Evolutionary conservation across 2,113 vertebrate genomes (phyloP), one percentile per base, ranked within the genome.

Genomic region (Oryzias curvinotus): DNA sequence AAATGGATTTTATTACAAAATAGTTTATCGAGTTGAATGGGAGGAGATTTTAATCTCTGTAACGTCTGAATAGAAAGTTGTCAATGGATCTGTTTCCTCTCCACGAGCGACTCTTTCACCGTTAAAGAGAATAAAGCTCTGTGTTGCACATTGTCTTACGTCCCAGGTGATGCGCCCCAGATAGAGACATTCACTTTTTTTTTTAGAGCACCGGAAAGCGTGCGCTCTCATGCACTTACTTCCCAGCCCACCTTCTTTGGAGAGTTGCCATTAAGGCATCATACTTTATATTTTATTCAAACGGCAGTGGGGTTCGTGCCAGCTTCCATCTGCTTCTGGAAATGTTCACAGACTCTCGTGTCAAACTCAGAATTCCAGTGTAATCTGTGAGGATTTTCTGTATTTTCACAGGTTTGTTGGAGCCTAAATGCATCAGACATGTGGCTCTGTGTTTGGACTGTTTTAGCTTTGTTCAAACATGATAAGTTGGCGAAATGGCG

Each of bases 271-370:
- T 86, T 80, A 83, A 82, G 46, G 76, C 59, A 19, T 63, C 44
- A 12, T 53, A 19, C 52, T 77, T 72, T 25, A 86, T 88, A 55
- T 82, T 82, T 88, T 80, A 88, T 88, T 88, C 18, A 86, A 74
- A 68, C 30, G 70, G 71, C 60, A 43, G 73, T 41, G 57, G 60
- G 57, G 49, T 49, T 75, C 0, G 44, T 78, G 73, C 80, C 71
- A 68, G 36, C 65, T 76, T 50, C 4, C 5, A 78, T 85, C 66
- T 70, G 55, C 65, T 57, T 75, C 67, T 49, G 10, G 13, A 18
- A 75, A 42, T 30, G 21, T 30, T 43, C 30, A 18, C 16, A 50
- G 15, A 53, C 55, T 7, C 15, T 5, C 42, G 42, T 4, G 12
- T 14, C 14, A 44, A 58, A 28, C 57, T 36, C 36, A 36, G 0